Percentiles rank a stretch among this genome's conserved stretches.
These are phyloP conservation scores for Teleopsis dalmanni DNA, from an alignment of 1,140 invertebrate genomes.

Conservation along the genomic window DNA sequence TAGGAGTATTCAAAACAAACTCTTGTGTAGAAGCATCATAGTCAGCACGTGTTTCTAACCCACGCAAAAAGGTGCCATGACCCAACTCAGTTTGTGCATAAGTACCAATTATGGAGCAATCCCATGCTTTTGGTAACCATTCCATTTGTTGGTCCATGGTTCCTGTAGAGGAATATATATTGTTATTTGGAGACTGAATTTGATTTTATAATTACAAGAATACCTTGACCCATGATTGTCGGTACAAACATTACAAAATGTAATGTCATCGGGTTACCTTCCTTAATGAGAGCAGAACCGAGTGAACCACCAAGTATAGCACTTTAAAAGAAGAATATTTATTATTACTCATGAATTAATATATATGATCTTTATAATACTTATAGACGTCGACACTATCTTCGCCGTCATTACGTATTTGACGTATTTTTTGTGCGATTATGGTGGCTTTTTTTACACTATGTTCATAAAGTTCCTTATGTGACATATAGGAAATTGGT, in stretches of 20 bases:
- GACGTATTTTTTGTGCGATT: constrained; percentile 63
- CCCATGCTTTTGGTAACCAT: constrained; percentile 68
- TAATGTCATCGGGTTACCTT: constrained; percentile 72
- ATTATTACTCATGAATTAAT: background rate
- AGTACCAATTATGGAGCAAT: constrained; percentile 76
- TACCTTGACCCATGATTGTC: constrained; percentile 76
- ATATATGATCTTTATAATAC: constrained; percentile 40
- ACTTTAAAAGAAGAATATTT: constrained; percentile 49
- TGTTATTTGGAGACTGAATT: too few species aligned
- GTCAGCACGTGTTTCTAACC: constrained; percentile 84
- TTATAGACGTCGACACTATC: constrained; percentile 60
- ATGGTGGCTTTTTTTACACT: constrained; percentile 68
- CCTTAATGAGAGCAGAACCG: constrained; percentile 68
- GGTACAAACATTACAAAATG: constrained; percentile 93
- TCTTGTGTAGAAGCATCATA: constrained; percentile 79
- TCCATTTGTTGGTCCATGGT: constrained; percentile 80
- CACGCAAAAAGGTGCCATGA: constrained; percentile 86
- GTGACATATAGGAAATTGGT: constrained; percentile 70
- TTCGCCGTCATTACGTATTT: constrained; percentile 59
- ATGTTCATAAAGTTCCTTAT: constrained; percentile 78
- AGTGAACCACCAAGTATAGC: constrained; percentile 66
- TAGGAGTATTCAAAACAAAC: constrained; percentile 84
- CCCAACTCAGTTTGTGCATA: constrained; percentile 94
- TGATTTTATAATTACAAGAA: too few species aligned
- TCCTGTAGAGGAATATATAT: too few species aligned